Base-by-base conservation (phyloP, 2,113 vertebrate genomes). In the Charina bottae region DNA sequence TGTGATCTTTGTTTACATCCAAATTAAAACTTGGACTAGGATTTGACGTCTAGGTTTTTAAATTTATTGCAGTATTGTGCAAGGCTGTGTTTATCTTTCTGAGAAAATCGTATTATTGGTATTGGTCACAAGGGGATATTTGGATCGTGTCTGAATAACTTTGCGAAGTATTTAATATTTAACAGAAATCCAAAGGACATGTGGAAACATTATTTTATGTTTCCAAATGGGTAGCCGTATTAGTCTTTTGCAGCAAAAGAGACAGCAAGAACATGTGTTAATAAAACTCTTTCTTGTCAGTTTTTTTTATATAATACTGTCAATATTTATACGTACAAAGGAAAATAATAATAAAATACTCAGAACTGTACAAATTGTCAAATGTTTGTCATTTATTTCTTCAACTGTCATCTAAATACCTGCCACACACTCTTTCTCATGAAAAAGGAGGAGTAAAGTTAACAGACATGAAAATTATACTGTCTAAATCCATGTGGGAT, bases 321-420 rank as follows among this genome's bases (percentile, higher is more conserved):
- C 56, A 90, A 33, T 96, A 93, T 96, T 96, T 94, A 90, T 96
- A 85, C n/a, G 88, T 60, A 5, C 88, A 95, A 46, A 94, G 94
- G 83, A 92, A 90, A 88, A 87, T 92, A 93, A 60, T 92, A 78
- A 60, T 92, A 78, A 78, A 78, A 58, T 92, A 64, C 60, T 91
- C 87, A 89, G 92, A 58, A 85, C 15, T 92, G 24, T 92, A 91
- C 23, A 90, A 87, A 93, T 93, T 95, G 86, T 94, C 89, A 92
- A 94, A 92, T 62, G 91, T 93, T 92, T 97, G 95, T 91, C 90
- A 21, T 92, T 94, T 93, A 83, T 94, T 96, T 96, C 72, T 90
- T 83, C 93, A 28, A 95, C 78, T 56, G 85, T 42, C 56, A 12
- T 59, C 92, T 84, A 90, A 58, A 87, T 37, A 90, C 64, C 90